Conservation (phyloP, 2,888 invertebrate species). For the Sinopyrophorus schimmeli region DNA sequence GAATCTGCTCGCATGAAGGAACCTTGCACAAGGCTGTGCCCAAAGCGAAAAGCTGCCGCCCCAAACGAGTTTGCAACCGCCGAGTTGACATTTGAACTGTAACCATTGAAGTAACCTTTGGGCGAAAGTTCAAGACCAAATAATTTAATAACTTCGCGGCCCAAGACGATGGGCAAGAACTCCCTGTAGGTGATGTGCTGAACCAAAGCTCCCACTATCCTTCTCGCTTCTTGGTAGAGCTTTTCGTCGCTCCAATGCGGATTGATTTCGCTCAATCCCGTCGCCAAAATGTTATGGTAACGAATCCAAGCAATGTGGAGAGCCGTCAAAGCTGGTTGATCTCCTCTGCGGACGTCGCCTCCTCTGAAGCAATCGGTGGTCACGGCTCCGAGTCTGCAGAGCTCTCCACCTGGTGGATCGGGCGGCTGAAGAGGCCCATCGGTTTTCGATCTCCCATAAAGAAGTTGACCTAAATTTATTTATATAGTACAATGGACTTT, state of each 20-base stretch:
- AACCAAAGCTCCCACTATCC: slow-evolving; percentile 78
- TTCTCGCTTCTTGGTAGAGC: slow-evolving; percentile 80
- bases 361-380: slow-evolving; percentile 76
- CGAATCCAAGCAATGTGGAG: slow-evolving; percentile 76
- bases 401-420: slow-evolving; percentile 64
- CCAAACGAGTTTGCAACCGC: slow-evolving; percentile 78
- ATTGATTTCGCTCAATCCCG: slow-evolving; percentile 72
- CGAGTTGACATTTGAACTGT: slow-evolving; percentile 71
- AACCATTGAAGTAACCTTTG: slow-evolving; percentile 72
- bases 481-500: too few species aligned
- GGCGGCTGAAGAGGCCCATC: slow-evolving; percentile 59
- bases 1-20: slow-evolving; percentile 74
- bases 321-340: slow-evolving; percentile 78
- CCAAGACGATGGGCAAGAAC: slow-evolving; percentile 79
- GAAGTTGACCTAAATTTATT: slow-evolving; percentile 42
- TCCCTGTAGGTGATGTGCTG: slow-evolving; percentile 86
- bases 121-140: slow-evolving; percentile 72
- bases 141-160: slow-evolving; percentile 71
- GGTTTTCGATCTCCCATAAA: slow-evolving; percentile 56
- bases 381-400: slow-evolving; percentile 72
- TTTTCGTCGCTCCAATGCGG: slow-evolving; percentile 88
- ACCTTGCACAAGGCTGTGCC: slow-evolving; percentile 82
- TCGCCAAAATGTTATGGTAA: slow-evolving; percentile 75
- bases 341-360: slow-evolving; percentile 78
- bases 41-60: slow-evolving; percentile 83